Evolutionary conservation across 2,888 invertebrate species (phyloP).

Genomic region (Agrotis puta): DNA sequence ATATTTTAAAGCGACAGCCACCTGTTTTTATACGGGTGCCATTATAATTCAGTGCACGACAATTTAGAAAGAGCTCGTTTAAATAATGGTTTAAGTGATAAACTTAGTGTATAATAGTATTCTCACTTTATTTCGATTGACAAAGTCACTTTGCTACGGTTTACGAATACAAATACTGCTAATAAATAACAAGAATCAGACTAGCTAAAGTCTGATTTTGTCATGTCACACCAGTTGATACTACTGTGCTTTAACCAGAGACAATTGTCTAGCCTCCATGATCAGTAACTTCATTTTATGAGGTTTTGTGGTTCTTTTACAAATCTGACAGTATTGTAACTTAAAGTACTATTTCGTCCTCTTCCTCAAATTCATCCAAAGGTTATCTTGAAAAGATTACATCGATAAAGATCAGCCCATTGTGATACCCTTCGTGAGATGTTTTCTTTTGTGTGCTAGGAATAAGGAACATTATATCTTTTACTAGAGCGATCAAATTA

Average conservation of each 20-base stretch:
- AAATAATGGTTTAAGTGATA: constrained; percentile 39
- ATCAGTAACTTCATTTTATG: background rate
- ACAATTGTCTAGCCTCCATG: no score
- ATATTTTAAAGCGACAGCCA: constrained; percentile 2
- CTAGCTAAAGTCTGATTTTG: no score
- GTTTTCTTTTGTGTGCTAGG: no score
- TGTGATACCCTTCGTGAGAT: no score
- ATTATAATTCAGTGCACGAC: constrained; percentile 39
- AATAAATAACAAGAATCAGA: background rate
- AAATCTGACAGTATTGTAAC: no score
- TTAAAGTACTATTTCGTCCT: no score
- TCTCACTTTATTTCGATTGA: background rate
- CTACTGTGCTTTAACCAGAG: background rate
- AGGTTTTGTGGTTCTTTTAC: background rate
- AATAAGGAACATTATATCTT: no score
- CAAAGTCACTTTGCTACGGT: no score
- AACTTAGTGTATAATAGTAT: constrained; percentile 17
- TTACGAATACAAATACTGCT: background rate
- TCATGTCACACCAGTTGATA: no score
- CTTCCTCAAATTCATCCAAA: no score
- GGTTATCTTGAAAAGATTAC: no score
- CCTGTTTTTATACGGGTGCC: constrained; percentile 26
- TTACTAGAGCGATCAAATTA: background rate
- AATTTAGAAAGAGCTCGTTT: constrained; percentile 19
- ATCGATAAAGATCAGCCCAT: no score